A percentile compares a stretch with the other conserved stretches of the same genome.
Evolutionary conservation across 2,888 invertebrate genomes (phyloP).

Genomic region (Halictus quadricinctus): DNA sequence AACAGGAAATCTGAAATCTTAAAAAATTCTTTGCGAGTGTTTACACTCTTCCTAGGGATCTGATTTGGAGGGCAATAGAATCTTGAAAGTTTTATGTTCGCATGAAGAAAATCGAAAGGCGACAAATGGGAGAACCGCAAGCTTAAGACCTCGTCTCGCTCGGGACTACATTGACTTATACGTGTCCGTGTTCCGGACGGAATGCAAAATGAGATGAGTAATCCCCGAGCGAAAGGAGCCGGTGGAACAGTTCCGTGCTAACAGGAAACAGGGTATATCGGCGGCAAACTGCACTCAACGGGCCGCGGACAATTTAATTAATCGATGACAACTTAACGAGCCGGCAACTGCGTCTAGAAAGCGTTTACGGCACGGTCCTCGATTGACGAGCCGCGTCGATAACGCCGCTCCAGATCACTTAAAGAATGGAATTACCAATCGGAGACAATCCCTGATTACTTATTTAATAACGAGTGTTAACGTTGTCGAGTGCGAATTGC

Average conservation of each 20-base stretch:
- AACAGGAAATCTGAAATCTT: background rate
- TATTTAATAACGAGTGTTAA: constrained; percentile 7
- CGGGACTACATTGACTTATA: constrained; percentile 5
- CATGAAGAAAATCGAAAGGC: background rate
- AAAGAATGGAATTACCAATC: constrained; percentile 7
- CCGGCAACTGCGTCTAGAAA: constrained; percentile 25
- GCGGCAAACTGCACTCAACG: constrained; percentile 50
- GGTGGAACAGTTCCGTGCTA: background rate
- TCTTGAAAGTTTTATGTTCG: background rate
- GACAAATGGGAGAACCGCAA: background rate
- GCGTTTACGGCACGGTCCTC: constrained; percentile 24
- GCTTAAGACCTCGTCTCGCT: background rate
- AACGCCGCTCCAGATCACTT: constrained; percentile 17
- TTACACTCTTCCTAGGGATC: background rate
- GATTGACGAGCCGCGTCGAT: constrained; percentile 30
- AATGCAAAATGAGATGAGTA: constrained; percentile 4
- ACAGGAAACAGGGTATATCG: constrained; percentile 6
- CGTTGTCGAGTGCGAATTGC: background rate
- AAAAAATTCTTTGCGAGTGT: background rate
- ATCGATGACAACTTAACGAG: constrained; percentile 56
- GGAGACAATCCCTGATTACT: constrained; percentile 33
- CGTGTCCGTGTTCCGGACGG: constrained; percentile 5
- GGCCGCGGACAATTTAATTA: constrained; percentile 50
- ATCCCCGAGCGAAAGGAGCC: constrained; percentile 11
- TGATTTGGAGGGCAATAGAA: background rate